Evolutionary conservation across 2,888 invertebrate genomes (phyloP).

Genomic region (Sclerodermus sp.): DNA sequence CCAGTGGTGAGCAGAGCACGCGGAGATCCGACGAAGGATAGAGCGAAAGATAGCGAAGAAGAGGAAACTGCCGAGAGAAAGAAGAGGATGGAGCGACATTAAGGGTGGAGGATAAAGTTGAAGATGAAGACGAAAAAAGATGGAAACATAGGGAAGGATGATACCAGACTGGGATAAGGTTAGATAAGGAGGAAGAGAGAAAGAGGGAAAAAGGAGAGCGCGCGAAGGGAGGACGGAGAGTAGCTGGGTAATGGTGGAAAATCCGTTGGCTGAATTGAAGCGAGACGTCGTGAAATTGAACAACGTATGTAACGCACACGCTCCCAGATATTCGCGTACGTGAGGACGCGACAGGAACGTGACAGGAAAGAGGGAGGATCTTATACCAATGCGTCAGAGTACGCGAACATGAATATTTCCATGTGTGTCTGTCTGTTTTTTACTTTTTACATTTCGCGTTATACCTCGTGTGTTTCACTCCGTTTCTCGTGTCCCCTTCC

Average conservation of each 20-base stretch:
- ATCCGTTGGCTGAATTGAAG: conserved; percentile 54
- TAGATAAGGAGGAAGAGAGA: conserved; percentile 11
- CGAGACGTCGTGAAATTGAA: conserved; percentile 56
- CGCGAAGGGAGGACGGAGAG: conserved; percentile 11
- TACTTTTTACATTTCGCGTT: no score
- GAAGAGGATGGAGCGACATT: no score
- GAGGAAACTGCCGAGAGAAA: neutral
- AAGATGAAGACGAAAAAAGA: no score
- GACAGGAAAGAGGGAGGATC: no score
- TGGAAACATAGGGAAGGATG: no score
- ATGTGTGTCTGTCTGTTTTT: no score
- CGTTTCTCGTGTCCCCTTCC: no score
- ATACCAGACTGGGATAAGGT: neutral
- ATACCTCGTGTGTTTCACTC: no score
- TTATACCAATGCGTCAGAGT: no score
- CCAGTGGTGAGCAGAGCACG: no score
- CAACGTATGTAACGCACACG: conserved; percentile 49
- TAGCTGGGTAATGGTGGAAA: conserved; percentile 51
- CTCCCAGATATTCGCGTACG: conserved; percentile 16
- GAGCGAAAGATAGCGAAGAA: conserved; percentile 4
- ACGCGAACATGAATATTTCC: no score
- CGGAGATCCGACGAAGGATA: no score
- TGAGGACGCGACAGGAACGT: conserved; percentile 17
- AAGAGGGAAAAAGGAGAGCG: conserved; percentile 1
- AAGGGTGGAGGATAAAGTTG: neutral